Percentiles rank a stretch among this genome's conserved stretches.
These are phyloP conservation scores for Anabacerthia variegaticeps DNA, from an alignment of 2,797 vertebrate genomes.

Conservation along the genomic window DNA sequence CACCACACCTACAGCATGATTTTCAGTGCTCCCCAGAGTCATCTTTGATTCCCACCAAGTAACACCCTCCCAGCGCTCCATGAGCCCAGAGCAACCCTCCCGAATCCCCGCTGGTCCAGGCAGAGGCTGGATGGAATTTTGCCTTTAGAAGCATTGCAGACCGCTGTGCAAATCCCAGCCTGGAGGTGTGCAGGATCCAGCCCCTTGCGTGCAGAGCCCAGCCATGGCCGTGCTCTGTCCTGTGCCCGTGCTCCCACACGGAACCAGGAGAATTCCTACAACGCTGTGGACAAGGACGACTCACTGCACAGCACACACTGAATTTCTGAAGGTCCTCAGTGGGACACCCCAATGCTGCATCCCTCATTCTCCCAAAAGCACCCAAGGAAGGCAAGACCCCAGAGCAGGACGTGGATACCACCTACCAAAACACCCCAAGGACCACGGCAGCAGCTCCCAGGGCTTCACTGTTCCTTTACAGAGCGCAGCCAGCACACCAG, in stretches of 20 bases:
- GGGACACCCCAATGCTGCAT: neutral
- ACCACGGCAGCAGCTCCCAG: neutral
- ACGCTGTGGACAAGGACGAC: neutral
- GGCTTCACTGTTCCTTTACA: neutral
- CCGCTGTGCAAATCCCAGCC: neutral
- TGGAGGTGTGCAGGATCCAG: neutral
- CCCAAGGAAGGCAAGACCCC: neutral
- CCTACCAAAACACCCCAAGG: neutral
- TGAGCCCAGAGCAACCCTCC: neutral
- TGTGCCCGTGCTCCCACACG: neutral
- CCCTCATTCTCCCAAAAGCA: neutral
- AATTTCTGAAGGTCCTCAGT: neutral
- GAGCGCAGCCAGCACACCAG: neutral
- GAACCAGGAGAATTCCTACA: neutral
- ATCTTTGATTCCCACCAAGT: neutral
- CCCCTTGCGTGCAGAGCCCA: neutral
- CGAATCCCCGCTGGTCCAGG: neutral
- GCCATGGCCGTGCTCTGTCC: accelerated
- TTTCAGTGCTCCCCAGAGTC: neutral
- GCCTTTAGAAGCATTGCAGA: neutral
- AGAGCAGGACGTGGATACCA: accelerated
- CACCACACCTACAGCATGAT: neutral
- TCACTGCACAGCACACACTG: neutral
- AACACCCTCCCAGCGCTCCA: neutral
- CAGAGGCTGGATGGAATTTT: neutral